A percentile compares a stretch with the other conserved stretches of the same genome.
phyloP scores from a whole-genome alignment of 1,140 invertebrate species.

The Helicoverpa zea region DNA sequence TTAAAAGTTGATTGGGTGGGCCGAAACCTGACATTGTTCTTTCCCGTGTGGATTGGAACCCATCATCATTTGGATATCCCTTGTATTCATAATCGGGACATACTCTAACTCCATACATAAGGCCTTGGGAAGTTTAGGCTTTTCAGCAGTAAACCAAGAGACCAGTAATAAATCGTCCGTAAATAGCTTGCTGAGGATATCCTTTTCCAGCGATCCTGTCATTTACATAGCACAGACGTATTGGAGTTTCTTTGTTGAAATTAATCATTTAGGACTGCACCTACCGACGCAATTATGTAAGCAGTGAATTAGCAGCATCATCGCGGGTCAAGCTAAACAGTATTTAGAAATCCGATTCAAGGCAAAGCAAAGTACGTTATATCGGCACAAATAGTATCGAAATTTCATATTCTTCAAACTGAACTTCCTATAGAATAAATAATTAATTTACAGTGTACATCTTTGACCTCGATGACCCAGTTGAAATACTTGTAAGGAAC shows the following conservation, averaged over 20 bases:
- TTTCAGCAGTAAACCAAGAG: too few species aligned
- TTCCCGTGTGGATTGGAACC: too few species aligned
- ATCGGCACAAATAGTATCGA: neutral
- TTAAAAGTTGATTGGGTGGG: too few species aligned
- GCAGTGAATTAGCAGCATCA: neutral
- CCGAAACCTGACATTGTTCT: too few species aligned
- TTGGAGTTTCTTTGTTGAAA: neutral
- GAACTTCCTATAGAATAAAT: conserved; percentile 13
- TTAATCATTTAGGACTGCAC: neutral
- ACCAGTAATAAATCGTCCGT: too few species aligned
- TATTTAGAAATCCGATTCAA: neutral
- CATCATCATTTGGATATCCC: too few species aligned
- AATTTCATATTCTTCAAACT: neutral
- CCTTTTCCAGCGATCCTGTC: too few species aligned
- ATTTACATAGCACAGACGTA: too few species aligned
- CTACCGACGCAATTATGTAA: neutral
- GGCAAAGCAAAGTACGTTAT: neutral
- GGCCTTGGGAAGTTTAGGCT: too few species aligned
- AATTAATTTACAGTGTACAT: neutral
- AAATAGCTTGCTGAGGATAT: too few species aligned
- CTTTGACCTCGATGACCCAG: conserved; percentile 20
- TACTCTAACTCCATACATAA: too few species aligned
- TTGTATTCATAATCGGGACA: too few species aligned
- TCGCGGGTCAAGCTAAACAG: neutral
- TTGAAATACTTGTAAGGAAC: neutral